These are phyloP conservation scores for Cheilosia vernalis DNA, from an alignment of 2,888 invertebrate genomes.

Conservation along the genomic window DNA sequence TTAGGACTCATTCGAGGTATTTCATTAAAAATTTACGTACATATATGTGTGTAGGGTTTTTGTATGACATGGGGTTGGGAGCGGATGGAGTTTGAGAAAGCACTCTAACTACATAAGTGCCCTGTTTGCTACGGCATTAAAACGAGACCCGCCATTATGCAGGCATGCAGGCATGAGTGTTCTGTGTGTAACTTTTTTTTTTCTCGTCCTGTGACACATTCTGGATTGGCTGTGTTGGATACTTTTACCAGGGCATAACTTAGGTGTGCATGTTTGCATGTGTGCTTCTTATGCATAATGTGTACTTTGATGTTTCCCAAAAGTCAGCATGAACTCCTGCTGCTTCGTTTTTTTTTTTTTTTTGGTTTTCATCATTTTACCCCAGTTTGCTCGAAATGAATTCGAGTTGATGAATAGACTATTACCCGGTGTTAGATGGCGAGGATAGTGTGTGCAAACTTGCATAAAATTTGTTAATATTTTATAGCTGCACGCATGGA, in stretches of 20 bases:
- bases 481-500: constrained; percentile 2
- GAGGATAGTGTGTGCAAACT: background rate
- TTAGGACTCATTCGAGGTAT: constrained; percentile 73
- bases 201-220: constrained; percentile 1
- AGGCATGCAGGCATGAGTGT: constrained; percentile 37
- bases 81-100: constrained; percentile 2
- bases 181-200: background rate
- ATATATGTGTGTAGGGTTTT: constrained; percentile 10
- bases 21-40: constrained; percentile 73
- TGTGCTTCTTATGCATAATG: constrained; percentile 32
- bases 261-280: constrained; percentile 1
- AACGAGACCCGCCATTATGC: constrained; percentile 57
- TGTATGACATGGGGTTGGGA: constrained; percentile 12
- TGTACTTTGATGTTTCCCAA: constrained; percentile 51
- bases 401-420: constrained; percentile 55
- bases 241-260: constrained; percentile 32
- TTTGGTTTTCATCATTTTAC: background rate
- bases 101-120: constrained; percentile 4
- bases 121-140: constrained; percentile 22
- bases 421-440: constrained; percentile 7
- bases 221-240: constrained; percentile 47
- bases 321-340: constrained; percentile 30
- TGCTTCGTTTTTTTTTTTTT: background rate
- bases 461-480: constrained; percentile 34
- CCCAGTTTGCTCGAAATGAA: constrained; percentile 20